phyloP scores from a whole-genome alignment of 1,140 invertebrate species.

The Coboldia fuscipes region DNA sequence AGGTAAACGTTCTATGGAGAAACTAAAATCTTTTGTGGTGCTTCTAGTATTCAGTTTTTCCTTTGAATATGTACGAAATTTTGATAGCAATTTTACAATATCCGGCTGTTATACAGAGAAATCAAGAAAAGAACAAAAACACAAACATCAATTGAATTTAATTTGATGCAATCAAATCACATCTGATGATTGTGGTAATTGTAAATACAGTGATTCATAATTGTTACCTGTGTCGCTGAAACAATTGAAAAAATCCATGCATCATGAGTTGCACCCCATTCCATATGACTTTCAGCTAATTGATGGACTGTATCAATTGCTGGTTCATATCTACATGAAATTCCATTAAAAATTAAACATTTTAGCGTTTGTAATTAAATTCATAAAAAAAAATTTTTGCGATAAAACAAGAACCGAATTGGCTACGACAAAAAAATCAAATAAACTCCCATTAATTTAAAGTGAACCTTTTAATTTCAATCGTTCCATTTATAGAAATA shows the following conservation, averaged over 20 bases:
- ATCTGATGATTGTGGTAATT: too few relatives aligned
- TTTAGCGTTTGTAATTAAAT: too few relatives aligned
- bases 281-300: conserved; percentile 23
- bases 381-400: too few relatives aligned
- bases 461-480: too few relatives aligned
- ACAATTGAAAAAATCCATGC: conserved; percentile 30
- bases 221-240: conserved; percentile 22
- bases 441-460: too few relatives aligned
- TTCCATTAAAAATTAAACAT: not conserved
- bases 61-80: conserved; percentile 21
- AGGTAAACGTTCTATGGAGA: conserved; percentile 27
- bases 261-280: conserved; percentile 31
- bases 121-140: too few relatives aligned
- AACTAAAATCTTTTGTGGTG: conserved; percentile 23
- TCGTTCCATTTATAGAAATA: too few relatives aligned
- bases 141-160: too few relatives aligned
- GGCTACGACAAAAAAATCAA: too few relatives aligned
- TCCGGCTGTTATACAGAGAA: conserved; percentile 13
- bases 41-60: conserved; percentile 20
- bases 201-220: too few relatives aligned
- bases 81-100: conserved; percentile 20
- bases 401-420: too few relatives aligned
- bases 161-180: too few relatives aligned
- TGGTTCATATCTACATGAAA: conserved; percentile 15
- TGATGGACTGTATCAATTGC: conserved; percentile 27